These are phyloP conservation scores for Oreotrochilus melanogaster DNA, from an alignment of 2,113 vertebrate genomes.

Conservation along the genomic window DNA sequence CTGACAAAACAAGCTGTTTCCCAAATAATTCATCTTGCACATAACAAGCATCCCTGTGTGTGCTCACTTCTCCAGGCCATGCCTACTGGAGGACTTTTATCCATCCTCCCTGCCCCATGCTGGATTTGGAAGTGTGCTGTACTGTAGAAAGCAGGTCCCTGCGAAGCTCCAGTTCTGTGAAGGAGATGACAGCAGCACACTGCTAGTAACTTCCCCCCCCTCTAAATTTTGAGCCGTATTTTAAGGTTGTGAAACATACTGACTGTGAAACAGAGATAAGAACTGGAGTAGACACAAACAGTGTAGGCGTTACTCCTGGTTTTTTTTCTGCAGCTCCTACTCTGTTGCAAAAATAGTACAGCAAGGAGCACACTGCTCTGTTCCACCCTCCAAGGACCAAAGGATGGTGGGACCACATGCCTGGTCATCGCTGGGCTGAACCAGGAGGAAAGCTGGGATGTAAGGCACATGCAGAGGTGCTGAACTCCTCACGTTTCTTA, in stretches of 20 bases:
- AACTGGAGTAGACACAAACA: slow-evolving; percentile 47
- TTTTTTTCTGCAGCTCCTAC: slow-evolving; percentile 41
- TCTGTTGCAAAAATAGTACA: slow-evolving; percentile 27
- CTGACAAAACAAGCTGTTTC: accelerated
- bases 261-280: slow-evolving; percentile 37
- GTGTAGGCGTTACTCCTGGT: background rate
- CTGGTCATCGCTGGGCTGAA: background rate
- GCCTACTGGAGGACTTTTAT: background rate
- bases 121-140: accelerated
- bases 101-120: accelerated
- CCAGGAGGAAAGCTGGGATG: background rate
- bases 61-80: accelerated
- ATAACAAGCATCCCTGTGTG: background rate
- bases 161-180: accelerated
- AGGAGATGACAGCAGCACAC: background rate
- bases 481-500: accelerated
- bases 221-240: background rate
- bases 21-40: background rate
- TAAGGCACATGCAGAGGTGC: accelerated
- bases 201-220: background rate
- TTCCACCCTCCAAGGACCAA: background rate
- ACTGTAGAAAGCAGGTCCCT: background rate
- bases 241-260: slow-evolving; percentile 24
- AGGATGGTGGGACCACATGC: accelerated
- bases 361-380: background rate